Percentiles rank a stretch among this genome's conserved stretches.
Conservation (phyloP, 2,797 vertebrate genomes). For the Euphonia xanthogaster region DNA sequence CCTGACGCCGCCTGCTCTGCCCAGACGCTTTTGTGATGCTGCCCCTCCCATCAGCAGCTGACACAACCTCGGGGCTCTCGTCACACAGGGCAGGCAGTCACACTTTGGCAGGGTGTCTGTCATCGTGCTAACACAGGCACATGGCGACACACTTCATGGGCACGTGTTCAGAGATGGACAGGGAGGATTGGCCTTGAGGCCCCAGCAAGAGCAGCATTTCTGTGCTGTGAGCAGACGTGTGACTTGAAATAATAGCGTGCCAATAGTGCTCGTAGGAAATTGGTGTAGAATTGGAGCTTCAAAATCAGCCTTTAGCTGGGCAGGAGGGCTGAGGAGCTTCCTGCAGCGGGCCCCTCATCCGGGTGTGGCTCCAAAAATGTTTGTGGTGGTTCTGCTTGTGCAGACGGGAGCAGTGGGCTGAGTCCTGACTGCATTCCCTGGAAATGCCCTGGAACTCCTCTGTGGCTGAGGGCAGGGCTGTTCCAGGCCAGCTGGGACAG, state of each 20-base stretch:
- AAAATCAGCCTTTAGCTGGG: constrained; percentile 80
- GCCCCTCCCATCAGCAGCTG: constrained; percentile 75
- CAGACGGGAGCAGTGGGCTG: background rate
- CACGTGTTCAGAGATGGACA: constrained; percentile 81
- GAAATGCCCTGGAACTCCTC: background rate
- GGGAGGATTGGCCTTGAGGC: constrained; percentile 82
- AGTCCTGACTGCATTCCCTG: background rate
- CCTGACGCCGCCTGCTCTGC: constrained; percentile 31
- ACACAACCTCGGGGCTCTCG: constrained; percentile 73
- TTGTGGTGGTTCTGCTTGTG: background rate
- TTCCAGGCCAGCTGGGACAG: background rate
- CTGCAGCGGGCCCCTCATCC: constrained; percentile 52
- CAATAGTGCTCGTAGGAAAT: constrained; percentile 83
- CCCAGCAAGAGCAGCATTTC: constrained; percentile 81
- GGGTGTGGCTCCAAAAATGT: background rate
- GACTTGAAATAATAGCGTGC: constrained; percentile 93
- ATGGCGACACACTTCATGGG: constrained; percentile 83
- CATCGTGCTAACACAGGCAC: constrained; percentile 79
- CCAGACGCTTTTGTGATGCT: constrained; percentile 32
- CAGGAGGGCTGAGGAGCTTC: constrained; percentile 77
- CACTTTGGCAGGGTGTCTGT: constrained; percentile 80
- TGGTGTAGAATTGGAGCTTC: constrained; percentile 81
- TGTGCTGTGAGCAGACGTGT: constrained; percentile 81
- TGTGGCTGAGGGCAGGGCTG: background rate
- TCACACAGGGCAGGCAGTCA: constrained; percentile 69